A percentile compares a stretch with the other conserved stretches of the same genome.
Evolutionary conservation across 2,797 vertebrate genomes (phyloP).

Genomic region (Margarornis squamiger): DNA sequence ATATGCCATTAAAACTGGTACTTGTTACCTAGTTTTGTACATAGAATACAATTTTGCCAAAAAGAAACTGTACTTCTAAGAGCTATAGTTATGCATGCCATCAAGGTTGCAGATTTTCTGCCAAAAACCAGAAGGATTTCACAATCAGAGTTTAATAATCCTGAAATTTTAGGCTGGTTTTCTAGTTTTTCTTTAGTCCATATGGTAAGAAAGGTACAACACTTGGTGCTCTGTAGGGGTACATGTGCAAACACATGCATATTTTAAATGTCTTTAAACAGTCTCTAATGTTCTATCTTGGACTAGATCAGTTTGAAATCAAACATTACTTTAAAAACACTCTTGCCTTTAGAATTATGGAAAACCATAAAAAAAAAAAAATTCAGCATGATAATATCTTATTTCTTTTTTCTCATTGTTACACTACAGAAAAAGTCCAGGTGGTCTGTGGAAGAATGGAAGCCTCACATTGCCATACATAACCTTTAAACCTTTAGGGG

Average conservation of each 20-base stretch:
- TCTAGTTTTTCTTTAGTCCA: background rate
- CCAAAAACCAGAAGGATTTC: background rate
- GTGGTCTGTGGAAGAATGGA: background rate
- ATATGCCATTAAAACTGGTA: background rate
- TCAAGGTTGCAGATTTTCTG: background rate
- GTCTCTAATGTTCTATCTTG: background rate
- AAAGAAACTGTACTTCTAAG: background rate
- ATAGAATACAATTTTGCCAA: background rate
- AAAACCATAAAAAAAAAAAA: background rate
- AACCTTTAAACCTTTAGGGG: background rate
- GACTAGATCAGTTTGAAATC: background rate
- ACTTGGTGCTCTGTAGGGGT: background rate
- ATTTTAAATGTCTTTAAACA: background rate
- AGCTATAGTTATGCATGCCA: background rate
- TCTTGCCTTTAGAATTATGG: background rate
- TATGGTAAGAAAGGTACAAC: background rate
- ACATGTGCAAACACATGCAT: accelerated
- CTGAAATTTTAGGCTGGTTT: background rate
- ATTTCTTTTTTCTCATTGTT: background rate
- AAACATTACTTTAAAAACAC: background rate
- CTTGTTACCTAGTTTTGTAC: background rate
- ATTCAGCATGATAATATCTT: background rate
- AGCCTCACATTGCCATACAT: background rate
- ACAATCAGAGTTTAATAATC: background rate
- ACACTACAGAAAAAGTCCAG: background rate